Evolutionary conservation across 2,113 vertebrate genomes (phyloP).

Genomic region (Rhizomys pruinosus): DNA sequence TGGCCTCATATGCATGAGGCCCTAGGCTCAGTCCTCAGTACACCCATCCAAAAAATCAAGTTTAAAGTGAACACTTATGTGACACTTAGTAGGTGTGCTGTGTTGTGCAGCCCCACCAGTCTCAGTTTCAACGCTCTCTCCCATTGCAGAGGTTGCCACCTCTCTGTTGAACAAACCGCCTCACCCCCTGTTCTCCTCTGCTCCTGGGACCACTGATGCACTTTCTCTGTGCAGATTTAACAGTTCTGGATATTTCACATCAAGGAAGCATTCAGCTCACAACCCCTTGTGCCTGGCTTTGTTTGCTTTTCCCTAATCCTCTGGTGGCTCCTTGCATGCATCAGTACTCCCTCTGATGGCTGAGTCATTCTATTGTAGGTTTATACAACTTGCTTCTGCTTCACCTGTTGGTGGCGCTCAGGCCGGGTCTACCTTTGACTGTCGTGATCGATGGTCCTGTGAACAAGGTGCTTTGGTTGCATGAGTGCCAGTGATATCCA

Average conservation of each 20-base stretch:
- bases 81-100: not conserved
- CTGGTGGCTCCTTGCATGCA: fast-evolving
- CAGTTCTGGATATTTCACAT: not conserved
- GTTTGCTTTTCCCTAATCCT: not conserved
- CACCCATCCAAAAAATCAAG: not conserved
- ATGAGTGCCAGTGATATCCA: not conserved
- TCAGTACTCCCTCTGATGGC: not conserved
- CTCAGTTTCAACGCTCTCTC: not conserved
- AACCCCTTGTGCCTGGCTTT: not conserved
- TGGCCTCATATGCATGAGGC: not conserved
- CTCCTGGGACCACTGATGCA: not conserved
- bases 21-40: not conserved
- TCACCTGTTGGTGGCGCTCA: fast-evolving
- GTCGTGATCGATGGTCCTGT: not conserved
- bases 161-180: not conserved
- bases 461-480: no score
- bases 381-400: not conserved
- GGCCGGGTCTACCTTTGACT: not conserved
- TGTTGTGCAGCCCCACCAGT: not conserved
- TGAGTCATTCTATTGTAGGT: fast-evolving
- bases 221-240: not conserved
- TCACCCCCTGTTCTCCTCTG: fast-evolving
- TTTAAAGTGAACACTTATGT: not conserved
- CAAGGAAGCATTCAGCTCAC: fast-evolving
- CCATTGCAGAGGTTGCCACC: not conserved